A percentile compares a stretch with the other conserved stretches of the same genome.
Evolutionary conservation across 2,888 invertebrate genomes (phyloP).

Genomic region (Synergus gifuensis): DNA sequence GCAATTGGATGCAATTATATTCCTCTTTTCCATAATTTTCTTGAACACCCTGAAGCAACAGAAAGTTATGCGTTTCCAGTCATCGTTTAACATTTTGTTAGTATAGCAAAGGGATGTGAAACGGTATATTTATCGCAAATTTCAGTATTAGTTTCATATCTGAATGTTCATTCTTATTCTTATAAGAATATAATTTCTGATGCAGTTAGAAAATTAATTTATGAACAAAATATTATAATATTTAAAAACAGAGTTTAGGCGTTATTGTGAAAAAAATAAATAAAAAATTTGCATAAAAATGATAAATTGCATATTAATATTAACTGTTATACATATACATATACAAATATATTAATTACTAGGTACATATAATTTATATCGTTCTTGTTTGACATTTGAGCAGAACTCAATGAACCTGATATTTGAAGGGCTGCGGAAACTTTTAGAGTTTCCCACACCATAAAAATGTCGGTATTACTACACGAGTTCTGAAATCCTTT

Average conservation of each 20-base stretch:
- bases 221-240: neutral
- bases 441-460: neutral
- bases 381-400: neutral
- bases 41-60: neutral
- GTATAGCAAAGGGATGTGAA: neutral
- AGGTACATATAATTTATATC: neutral
- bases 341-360: too few species aligned
- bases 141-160: neutral
- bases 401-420: neutral
- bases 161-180: too few species aligned
- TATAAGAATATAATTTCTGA: too few species aligned
- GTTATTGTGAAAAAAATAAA: too few species aligned
- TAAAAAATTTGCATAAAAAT: too few species aligned
- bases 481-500: neutral
- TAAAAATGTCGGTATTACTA: neutral
- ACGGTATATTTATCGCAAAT: neutral
- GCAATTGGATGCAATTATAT: neutral
- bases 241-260: too few species aligned
- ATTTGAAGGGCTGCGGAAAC: neutral
- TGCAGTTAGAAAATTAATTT: too few species aligned
- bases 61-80: neutral
- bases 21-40: neutral
- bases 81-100: neutral
- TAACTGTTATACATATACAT: too few species aligned
- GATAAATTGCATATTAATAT: too few species aligned